These are phyloP conservation scores for Pangasius mekongensis DNA, from an alignment of 2,797 vertebrate genomes.

Conservation along the genomic window DNA sequence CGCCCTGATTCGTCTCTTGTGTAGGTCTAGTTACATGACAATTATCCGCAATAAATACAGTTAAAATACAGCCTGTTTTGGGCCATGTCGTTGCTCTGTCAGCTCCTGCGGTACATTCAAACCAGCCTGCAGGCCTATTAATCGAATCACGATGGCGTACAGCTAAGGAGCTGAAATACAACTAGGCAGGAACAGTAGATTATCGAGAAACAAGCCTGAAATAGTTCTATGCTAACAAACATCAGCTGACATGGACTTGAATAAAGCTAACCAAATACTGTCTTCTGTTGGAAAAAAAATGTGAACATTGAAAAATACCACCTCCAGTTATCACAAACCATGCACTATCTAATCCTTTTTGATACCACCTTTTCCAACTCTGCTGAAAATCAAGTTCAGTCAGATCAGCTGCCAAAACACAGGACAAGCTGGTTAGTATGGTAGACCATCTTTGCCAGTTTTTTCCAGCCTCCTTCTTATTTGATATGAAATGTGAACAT, in stretches of 20 bases:
- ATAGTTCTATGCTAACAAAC: background rate
- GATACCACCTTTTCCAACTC: background rate
- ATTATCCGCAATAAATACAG: constrained; percentile 5
- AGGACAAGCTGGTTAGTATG: background rate
- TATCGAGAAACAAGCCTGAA: constrained; percentile 27
- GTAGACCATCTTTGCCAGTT: background rate
- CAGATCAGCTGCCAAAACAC: background rate
- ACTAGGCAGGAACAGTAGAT: constrained; percentile 54
- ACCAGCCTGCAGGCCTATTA: constrained; percentile 28
- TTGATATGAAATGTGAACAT: background rate
- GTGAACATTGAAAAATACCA: background rate
- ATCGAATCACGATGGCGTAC: constrained; percentile 44
- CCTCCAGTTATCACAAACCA: background rate
- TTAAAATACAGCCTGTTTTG: constrained; percentile 40
- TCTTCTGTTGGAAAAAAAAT: background rate
- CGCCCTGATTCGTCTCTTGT: background rate
- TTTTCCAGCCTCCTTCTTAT: background rate
- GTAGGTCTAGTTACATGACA: constrained; percentile 11
- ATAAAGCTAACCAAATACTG: background rate
- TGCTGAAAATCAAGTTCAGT: background rate
- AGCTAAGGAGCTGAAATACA: constrained; percentile 8
- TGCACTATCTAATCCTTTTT: background rate
- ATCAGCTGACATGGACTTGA: background rate
- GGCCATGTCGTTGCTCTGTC: constrained; percentile 38
- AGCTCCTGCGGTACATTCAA: constrained; percentile 49